Evolutionary conservation across 2,113 vertebrate species (phyloP).

Genomic region (Motacilla alba): DNA sequence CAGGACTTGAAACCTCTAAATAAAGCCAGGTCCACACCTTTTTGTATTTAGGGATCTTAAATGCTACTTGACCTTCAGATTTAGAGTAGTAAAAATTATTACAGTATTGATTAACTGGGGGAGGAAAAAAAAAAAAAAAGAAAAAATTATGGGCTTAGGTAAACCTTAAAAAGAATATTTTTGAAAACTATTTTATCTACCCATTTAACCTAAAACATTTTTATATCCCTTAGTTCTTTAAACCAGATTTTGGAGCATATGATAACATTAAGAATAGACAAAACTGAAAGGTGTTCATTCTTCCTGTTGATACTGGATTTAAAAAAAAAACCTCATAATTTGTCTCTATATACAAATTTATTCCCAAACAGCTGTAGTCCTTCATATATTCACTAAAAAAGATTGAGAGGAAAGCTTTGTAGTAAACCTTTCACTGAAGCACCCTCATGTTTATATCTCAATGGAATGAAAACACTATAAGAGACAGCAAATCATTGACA

Average conservation of each 20-base stretch:
- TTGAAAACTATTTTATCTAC: not conserved
- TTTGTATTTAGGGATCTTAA: not conserved
- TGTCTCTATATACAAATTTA: not conserved
- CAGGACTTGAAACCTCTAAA: not conserved
- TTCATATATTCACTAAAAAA: not conserved
- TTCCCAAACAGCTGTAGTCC: not conserved
- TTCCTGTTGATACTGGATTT: not conserved
- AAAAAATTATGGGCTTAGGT: not conserved
- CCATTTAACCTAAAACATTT: not conserved
- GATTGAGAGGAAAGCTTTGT: not conserved
- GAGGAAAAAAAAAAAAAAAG: not conserved
- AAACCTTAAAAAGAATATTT: not conserved
- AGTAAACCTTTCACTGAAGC: not conserved
- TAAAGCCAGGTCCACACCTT: not conserved
- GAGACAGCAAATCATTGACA: not conserved
- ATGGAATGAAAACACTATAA: not conserved
- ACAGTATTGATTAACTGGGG: not conserved
- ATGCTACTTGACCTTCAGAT: not conserved
- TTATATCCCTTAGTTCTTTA: not conserved
- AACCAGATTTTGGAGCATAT: not conserved
- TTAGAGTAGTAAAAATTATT: not conserved
- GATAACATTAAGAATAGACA: not conserved
- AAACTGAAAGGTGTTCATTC: not conserved
- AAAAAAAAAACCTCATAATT: not conserved
- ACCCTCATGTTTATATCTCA: not conserved